Conservation (phyloP, 2,113 vertebrate species). For the Euleptes europaea region DNA sequence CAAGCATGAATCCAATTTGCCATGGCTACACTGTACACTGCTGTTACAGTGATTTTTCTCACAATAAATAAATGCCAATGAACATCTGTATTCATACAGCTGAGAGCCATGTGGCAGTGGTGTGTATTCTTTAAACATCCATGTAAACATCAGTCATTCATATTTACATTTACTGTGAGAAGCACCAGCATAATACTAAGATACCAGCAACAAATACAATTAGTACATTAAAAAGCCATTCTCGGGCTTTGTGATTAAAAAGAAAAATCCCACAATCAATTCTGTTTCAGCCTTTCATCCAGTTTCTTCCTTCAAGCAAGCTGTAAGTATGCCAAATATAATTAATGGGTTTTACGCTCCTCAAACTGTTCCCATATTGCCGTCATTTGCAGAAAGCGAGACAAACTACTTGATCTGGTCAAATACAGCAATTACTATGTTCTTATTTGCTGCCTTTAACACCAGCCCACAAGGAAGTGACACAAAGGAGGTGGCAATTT, state of each 20-base stretch:
- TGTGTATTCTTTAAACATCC: too few relatives aligned
- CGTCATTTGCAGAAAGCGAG: not conserved
- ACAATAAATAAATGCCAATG: not conserved
- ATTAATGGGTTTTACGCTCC: not conserved
- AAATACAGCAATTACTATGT: not conserved
- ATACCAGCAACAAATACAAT: not conserved
- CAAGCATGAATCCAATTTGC: too few relatives aligned
- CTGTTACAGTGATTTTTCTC: not conserved
- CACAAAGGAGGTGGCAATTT: rapidly evolving
- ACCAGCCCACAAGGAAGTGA: not conserved
- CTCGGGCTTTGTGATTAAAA: not conserved
- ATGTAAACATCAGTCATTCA: not conserved
- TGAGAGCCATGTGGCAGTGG: not conserved
- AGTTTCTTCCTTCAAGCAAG: not conserved
- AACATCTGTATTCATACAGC: not conserved
- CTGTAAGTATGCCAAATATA: not conserved
- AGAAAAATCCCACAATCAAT: not conserved
- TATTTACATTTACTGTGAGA: not conserved
- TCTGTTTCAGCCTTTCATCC: not conserved
- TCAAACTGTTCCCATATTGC: not conserved
- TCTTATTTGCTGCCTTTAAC: not conserved
- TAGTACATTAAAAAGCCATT: not conserved
- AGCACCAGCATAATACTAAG: not conserved
- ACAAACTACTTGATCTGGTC: not conserved
- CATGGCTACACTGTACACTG: not conserved